A percentile compares a stretch with the other conserved stretches of the same genome.
These are phyloP conservation scores for Papilio protenor DNA, from an alignment of 2,888 invertebrate species.

Conservation along the genomic window DNA sequence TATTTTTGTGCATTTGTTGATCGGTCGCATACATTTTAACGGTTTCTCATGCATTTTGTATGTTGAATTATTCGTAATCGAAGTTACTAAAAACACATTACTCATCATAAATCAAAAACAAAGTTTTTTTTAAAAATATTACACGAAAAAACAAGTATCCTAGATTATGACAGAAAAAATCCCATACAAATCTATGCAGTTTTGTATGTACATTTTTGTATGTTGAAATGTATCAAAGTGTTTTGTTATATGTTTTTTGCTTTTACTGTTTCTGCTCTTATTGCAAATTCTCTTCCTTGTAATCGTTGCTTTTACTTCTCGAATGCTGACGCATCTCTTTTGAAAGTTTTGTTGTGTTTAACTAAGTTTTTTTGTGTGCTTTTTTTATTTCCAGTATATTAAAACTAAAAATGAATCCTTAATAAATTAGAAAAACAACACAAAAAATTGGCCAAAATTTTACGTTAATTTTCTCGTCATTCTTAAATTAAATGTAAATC, in stretches of 20 bases:
- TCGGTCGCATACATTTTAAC: conserved; percentile 16
- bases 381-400: background rate
- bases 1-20: background rate
- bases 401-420: too few species aligned
- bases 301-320: conserved; percentile 1
- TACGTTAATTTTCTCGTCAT: too few species aligned
- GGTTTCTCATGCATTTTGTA: conserved; percentile 30
- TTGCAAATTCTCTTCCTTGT: conserved; percentile 6
- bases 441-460: too few species aligned
- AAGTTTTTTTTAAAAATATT: background rate
- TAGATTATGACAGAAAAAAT: background rate
- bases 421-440: too few species aligned
- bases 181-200: background rate
- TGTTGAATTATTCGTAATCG: background rate
- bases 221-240: background rate
- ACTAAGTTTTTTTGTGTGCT: too few species aligned
- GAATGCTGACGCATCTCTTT: background rate
- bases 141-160: background rate
- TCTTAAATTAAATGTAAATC: too few species aligned
- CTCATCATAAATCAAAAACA: background rate
- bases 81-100: background rate
- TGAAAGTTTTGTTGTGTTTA: background rate
- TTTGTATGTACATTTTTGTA: background rate
- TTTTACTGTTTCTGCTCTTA: conserved; percentile 19
- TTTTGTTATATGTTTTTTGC: conserved; percentile 4